Conservation (phyloP, 2,888 invertebrate genomes). For the Dolomedes plantarius region DNA sequence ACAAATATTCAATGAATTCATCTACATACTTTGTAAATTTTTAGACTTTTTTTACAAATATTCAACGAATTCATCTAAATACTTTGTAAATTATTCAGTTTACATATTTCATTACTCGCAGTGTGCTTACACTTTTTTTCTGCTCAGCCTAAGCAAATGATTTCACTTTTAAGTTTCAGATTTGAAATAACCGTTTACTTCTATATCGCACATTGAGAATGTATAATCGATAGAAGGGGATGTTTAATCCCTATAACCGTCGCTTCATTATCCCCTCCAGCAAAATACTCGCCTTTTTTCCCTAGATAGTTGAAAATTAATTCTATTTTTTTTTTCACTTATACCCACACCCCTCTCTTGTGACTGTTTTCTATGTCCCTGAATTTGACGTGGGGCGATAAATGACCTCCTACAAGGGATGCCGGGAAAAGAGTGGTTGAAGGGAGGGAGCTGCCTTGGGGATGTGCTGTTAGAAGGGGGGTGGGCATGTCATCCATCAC, state of each 20-base stretch:
- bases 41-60: too few species aligned
- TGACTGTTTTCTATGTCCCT: conserved; percentile 48
- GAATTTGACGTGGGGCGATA: conserved; percentile 62
- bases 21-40: too few species aligned
- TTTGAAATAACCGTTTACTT: not conserved
- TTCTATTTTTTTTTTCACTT: conserved; percentile 29
- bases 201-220: conserved; percentile 32
- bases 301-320: conserved; percentile 35
- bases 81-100: too few species aligned
- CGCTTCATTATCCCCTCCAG: conserved; percentile 42
- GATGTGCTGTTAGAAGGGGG: conserved; percentile 10
- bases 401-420: conserved; percentile 48
- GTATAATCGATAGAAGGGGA: conserved; percentile 40
- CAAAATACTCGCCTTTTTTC: conserved; percentile 27
- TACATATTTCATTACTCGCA: too few species aligned
- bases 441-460: conserved; percentile 20
- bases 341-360: conserved; percentile 14
- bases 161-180: too few species aligned
- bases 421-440: not conserved
- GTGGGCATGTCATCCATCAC: conserved; percentile 52
- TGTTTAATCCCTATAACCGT: conserved; percentile 37
- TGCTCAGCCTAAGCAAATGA: too few species aligned
- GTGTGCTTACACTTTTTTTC: too few species aligned
- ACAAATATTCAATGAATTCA: too few species aligned
- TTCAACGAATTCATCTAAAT: too few species aligned